Evolutionary conservation across 2,888 invertebrate genomes (phyloP).

Genomic region (Yponomeuta sedellus): DNA sequence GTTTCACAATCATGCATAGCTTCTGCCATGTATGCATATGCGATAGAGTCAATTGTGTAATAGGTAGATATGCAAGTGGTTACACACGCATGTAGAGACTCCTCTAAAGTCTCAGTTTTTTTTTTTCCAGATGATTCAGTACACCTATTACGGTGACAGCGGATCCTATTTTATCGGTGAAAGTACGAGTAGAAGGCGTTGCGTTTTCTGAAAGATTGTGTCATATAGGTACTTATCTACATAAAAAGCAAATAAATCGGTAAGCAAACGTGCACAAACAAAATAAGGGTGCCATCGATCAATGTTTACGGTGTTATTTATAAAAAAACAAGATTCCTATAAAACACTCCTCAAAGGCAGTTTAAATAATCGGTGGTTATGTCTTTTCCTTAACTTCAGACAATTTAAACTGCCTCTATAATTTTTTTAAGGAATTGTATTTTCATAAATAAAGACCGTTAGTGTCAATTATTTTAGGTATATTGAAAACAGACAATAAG

Average conservation of each 20-base stretch:
- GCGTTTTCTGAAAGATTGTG: conserved; percentile 35
- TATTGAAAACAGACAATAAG: conserved; percentile 21
- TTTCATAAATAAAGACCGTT: no score
- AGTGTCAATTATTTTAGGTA: conserved; percentile 36
- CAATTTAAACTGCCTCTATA: no score
- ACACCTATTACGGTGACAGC: conserved; percentile 35
- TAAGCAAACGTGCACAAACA: conserved; percentile 60
- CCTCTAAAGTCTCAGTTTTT: neutral
- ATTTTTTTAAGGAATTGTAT: no score
- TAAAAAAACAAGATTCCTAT: no score
- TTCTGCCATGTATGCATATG: conserved; percentile 18
- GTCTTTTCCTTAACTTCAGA: no score
- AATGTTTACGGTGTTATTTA: conserved; percentile 25
- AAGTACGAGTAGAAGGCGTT: conserved; percentile 50
- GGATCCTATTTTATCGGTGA: conserved; percentile 61
- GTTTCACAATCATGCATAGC: conserved; percentile 70
- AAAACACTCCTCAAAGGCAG: no score
- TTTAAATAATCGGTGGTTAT: no score
- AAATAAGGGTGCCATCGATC: conserved; percentile 59
- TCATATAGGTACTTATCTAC: neutral
- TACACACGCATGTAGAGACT: neutral
- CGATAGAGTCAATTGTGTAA: conserved; percentile 1
- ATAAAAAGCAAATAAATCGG: conserved; percentile 28
- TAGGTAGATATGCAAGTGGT: conserved; percentile 5
- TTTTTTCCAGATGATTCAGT: neutral